phyloP scores from a whole-genome alignment of 2,888 invertebrate species.

The Thysanoteuthis rhombus region DNA sequence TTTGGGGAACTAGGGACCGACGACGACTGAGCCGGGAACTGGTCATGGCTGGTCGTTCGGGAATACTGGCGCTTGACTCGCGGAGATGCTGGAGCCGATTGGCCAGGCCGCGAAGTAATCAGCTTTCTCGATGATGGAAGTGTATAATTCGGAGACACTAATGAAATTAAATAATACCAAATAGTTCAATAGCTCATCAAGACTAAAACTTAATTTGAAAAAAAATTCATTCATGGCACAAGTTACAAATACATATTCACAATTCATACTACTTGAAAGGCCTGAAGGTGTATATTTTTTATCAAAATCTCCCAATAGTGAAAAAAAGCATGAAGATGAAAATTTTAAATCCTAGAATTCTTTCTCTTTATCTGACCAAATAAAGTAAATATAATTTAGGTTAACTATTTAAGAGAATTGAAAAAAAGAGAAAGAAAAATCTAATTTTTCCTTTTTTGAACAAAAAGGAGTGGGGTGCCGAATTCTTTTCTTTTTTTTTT shows the following conservation, averaged over 20 bases:
- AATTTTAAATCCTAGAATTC: neutral
- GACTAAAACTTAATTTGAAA: neutral
- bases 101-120: neutral
- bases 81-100: neutral
- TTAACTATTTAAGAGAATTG: no score
- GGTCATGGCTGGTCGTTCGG: conserved; percentile 19
- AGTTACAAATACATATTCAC: neutral
- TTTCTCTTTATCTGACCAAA: neutral
- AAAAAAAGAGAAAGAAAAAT: no score
- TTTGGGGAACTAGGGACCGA: conserved; percentile 35
- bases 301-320: neutral
- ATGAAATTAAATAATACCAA: neutral
- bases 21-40: conserved; percentile 31
- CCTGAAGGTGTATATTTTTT: neutral
- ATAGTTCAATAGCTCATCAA: neutral
- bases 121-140: neutral
- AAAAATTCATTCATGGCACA: neutral
- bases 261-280: neutral
- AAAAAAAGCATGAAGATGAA: neutral
- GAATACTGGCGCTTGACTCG: conserved; percentile 15
- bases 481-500: no score
- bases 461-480: no score
- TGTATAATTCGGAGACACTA: neutral
- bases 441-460: no score
- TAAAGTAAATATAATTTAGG: neutral